These are phyloP conservation scores for Microcebus griseorufus DNA, from an alignment of 2,113 vertebrate genomes.

Conservation along the genomic window DNA sequence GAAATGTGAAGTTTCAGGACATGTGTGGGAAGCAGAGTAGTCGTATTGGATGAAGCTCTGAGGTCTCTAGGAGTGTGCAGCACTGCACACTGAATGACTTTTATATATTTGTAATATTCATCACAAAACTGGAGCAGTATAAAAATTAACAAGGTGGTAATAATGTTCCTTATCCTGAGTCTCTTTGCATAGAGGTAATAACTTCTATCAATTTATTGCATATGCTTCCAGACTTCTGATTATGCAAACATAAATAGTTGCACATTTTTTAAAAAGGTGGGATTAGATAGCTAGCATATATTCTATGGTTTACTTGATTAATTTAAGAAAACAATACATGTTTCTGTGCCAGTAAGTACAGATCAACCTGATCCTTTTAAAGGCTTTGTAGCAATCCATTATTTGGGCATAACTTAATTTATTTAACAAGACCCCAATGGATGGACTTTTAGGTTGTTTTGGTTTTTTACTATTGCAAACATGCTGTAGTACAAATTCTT, in stretches of 20 bases:
- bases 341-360: not conserved
- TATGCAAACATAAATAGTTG: not conserved
- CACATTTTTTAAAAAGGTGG: not conserved
- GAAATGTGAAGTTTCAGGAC: not conserved
- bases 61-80: not conserved
- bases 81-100: not conserved
- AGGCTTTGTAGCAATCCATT: not conserved
- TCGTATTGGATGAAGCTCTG: not conserved
- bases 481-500: not conserved
- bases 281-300: not conserved
- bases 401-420: not conserved
- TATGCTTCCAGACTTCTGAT: not conserved
- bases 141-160: not conserved
- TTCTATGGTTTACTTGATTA: not conserved
- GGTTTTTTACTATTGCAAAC: not conserved
- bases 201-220: not conserved
- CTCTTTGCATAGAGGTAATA: not conserved
- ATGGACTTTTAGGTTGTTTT: not conserved
- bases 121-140: not conserved
- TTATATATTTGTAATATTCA: not conserved
- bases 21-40: not conserved
- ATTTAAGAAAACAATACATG: not conserved
- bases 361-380: not conserved
- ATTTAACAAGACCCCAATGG: not conserved
- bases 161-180: not conserved